These are phyloP conservation scores for Helicoverpa zea DNA, from an alignment of 1,140 invertebrate species.

Conservation along the genomic window DNA sequence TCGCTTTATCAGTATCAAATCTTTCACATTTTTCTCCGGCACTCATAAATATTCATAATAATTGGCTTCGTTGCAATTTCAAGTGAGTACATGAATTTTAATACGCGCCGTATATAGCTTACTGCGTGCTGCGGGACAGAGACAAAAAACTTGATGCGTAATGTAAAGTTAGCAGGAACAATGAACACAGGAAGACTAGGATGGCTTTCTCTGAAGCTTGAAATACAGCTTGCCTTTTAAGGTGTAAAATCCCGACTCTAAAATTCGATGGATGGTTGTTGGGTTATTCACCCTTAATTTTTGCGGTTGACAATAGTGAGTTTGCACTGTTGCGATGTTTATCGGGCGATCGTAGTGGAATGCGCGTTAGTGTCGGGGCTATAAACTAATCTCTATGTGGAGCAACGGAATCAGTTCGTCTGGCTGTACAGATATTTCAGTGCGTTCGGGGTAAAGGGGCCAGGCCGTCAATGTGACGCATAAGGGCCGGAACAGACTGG, in stretches of 20 bases:
- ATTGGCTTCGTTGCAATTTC: conserved; percentile 54
- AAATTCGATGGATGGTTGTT: conserved; percentile 29
- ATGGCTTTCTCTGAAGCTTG: conserved; percentile 38
- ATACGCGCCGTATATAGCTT: conserved; percentile 59
- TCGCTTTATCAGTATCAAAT: conserved; percentile 65
- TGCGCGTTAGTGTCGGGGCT: conserved; percentile 32
- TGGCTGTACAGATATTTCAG: conserved; percentile 17
- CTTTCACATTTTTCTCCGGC: conserved; percentile 59
- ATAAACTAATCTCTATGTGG: conserved; percentile 44
- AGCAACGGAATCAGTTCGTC: conserved; percentile 31
- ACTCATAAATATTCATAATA: conserved; percentile 72
- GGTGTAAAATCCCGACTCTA: conserved; percentile 10
- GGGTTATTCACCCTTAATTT: conserved; percentile 30
- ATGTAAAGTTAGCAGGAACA: conserved; percentile 49
- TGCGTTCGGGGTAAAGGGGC: conserved; percentile 32
- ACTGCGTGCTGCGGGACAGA: conserved; percentile 22
- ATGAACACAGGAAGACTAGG: conserved; percentile 52
- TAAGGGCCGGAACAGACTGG: conserved; percentile 10
- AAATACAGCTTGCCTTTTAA: conserved; percentile 32
- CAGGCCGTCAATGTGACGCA: conserved; percentile 12
- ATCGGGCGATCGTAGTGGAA: conserved; percentile 22
- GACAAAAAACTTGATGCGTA: conserved; percentile 54
- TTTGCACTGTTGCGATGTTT: background rate
- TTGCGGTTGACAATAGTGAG: background rate
- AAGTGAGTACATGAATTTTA: conserved; percentile 66